These are phyloP conservation scores for Rhagologus leucostigma DNA, from an alignment of 2,113 vertebrate genomes.

Conservation along the genomic window DNA sequence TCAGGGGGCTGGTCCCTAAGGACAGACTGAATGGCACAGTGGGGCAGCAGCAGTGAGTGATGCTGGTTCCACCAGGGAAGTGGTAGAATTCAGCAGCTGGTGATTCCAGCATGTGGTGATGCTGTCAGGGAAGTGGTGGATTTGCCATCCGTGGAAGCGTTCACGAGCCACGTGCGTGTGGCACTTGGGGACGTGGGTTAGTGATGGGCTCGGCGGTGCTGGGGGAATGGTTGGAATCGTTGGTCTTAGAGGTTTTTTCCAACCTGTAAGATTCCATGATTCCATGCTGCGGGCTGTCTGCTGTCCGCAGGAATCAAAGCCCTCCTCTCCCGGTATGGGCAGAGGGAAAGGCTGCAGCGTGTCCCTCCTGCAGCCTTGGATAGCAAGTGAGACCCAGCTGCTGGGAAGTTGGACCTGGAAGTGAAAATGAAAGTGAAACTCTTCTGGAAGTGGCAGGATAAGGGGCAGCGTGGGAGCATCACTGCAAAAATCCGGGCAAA, in stretches of 20 bases:
- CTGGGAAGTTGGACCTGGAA: background rate
- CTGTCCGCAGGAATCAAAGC: accelerated
- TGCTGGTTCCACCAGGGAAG: background rate
- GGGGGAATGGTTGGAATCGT: background rate
- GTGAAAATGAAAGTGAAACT: conserved; percentile 12
- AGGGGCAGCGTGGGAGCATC: background rate
- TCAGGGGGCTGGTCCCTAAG: too few species aligned
- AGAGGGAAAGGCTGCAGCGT: background rate
- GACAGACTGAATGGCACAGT: too few species aligned
- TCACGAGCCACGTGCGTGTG: background rate
- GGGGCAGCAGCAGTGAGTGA: background rate
- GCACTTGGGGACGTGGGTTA: background rate
- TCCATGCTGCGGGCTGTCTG: background rate
- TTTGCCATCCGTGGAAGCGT: background rate
- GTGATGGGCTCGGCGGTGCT: background rate
- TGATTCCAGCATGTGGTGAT: background rate
- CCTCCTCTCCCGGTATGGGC: accelerated
- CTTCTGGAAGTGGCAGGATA: background rate
- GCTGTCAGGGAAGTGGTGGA: background rate
- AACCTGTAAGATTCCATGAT: background rate
- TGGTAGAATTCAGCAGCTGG: background rate
- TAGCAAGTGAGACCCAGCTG: background rate
- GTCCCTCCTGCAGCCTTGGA: background rate
- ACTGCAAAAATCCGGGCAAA: background rate
- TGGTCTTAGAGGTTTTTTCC: background rate